A percentile compares a stretch with the other conserved stretches of the same genome.
Conservation (phyloP, 2,113 vertebrate species). For the Gallinago jamesoni region DNA sequence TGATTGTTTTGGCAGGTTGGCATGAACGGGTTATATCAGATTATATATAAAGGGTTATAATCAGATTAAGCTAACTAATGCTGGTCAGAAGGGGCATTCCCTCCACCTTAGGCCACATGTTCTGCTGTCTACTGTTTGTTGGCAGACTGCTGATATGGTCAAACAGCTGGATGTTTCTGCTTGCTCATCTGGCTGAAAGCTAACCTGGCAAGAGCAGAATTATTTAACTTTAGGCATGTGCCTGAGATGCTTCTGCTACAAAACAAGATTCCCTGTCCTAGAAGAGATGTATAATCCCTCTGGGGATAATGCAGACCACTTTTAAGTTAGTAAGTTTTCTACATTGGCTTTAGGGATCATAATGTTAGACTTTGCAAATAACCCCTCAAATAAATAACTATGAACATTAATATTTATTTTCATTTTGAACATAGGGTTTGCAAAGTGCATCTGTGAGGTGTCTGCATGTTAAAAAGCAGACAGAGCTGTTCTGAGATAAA, state of each 20-base stretch:
- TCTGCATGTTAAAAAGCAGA: neutral
- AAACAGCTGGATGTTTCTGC: neutral
- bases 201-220: neutral
- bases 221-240: neutral
- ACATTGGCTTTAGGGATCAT: neutral
- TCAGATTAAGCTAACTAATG: neutral
- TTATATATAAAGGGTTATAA: neutral
- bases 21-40: neutral
- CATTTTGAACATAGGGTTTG: neutral
- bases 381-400: neutral
- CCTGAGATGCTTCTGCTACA: neutral
- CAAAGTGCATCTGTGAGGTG: neutral
- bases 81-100: neutral
- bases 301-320: neutral
- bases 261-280: neutral
- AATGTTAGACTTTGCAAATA: neutral
- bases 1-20: neutral
- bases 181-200: neutral
- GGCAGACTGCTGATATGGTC: fast-evolving
- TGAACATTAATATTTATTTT: neutral
- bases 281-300: neutral
- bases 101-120: neutral
- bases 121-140: neutral
- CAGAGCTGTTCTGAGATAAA: neutral
- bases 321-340: neutral